A percentile compares a stretch with the other conserved stretches of the same genome.
These are phyloP conservation scores for Trichoplusia ni DNA, from an alignment of 1,140 invertebrate genomes.

Conservation along the genomic window DNA sequence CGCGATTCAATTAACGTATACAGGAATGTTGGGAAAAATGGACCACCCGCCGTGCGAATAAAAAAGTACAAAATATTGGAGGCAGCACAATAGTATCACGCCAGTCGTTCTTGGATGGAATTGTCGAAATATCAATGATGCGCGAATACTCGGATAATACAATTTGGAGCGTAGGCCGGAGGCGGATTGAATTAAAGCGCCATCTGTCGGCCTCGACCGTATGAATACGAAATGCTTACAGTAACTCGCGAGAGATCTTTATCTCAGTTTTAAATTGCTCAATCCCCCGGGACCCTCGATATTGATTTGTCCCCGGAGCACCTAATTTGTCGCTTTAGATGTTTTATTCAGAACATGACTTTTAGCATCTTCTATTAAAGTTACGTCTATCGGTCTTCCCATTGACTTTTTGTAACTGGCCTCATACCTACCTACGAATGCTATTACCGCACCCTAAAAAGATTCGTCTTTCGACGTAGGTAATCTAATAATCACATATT, in stretches of 20 bases:
- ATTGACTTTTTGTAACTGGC: constrained; percentile 27
- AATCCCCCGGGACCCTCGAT: constrained; percentile 66
- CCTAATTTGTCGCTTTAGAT: constrained; percentile 69
- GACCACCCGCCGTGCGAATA: constrained; percentile 40
- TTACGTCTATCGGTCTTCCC: constrained; percentile 23
- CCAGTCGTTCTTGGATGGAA: constrained; percentile 46
- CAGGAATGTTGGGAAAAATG: constrained; percentile 27
- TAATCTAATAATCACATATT: constrained; percentile 22
- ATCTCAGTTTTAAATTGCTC: constrained; percentile 81
- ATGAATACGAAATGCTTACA: constrained; percentile 79
- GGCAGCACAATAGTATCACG: constrained; percentile 33
- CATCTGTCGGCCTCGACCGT: constrained; percentile 77
- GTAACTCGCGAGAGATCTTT: constrained; percentile 72
- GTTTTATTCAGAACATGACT: constrained; percentile 62
- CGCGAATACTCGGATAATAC: constrained; percentile 77
- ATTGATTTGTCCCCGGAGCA: constrained; percentile 75
- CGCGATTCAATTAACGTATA: constrained; percentile 18
- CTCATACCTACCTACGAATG: constrained; percentile 12
- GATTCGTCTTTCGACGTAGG: not conserved
- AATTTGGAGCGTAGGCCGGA: constrained; percentile 76
- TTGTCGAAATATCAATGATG: constrained; percentile 80
- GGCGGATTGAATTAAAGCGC: constrained; percentile 79
- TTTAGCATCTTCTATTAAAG: constrained; percentile 47
- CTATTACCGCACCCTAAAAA: constrained; percentile 4
- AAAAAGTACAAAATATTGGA: constrained; percentile 28